These are phyloP conservation scores for Tapera naevia DNA, from an alignment of 2,797 vertebrate genomes.

Conservation along the genomic window DNA sequence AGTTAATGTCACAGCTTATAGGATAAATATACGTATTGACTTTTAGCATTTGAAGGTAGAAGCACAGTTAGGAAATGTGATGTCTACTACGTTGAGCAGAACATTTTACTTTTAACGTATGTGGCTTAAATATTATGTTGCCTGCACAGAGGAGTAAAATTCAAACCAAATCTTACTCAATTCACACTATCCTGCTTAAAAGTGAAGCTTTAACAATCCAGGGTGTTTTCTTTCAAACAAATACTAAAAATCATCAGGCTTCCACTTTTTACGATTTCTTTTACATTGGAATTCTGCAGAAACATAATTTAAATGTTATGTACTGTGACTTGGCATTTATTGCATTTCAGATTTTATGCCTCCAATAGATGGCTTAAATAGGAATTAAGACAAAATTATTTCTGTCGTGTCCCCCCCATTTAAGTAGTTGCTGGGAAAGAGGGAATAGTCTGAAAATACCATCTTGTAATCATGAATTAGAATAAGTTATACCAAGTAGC, in stretches of 20 bases:
- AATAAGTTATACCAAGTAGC: slow-evolving; percentile 74
- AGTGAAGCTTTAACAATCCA: not conserved
- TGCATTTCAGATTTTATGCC: slow-evolving; percentile 6
- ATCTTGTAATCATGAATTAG: slow-evolving; percentile 73
- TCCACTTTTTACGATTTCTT: not conserved
- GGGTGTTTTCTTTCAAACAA: not conserved
- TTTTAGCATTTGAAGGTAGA: not conserved
- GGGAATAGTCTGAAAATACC: slow-evolving; percentile 69
- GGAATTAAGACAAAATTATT: slow-evolving; percentile 2
- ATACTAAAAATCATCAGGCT: not conserved
- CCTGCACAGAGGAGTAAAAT: not conserved
- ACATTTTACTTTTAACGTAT: not conserved
- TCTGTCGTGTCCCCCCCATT: not conserved
- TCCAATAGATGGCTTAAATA: not conserved
- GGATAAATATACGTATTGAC: not conserved
- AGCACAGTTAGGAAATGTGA: not conserved
- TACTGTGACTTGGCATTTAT: not conserved
- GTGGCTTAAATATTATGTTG: not conserved
- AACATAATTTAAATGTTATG: not conserved
- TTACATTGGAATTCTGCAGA: not conserved
- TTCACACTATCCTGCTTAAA: not conserved
- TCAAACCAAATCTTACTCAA: not conserved
- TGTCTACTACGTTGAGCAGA: not conserved
- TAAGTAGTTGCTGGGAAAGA: slow-evolving; percentile 59
- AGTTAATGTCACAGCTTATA: not conserved